These are phyloP conservation scores for Macropis europaea DNA, from an alignment of 2,888 invertebrate genomes.

Conservation along the genomic window DNA sequence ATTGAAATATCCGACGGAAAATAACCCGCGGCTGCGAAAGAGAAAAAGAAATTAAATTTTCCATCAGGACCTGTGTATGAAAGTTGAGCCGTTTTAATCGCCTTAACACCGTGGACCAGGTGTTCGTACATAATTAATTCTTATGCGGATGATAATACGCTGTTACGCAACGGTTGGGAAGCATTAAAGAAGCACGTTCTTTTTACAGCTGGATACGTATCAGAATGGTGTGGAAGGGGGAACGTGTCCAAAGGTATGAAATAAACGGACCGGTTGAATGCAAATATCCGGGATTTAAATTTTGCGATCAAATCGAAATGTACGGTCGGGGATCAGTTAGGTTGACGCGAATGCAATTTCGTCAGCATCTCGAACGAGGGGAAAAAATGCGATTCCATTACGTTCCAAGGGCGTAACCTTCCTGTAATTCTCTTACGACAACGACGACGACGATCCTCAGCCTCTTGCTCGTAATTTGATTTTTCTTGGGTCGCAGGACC, in stretches of 20 bases:
- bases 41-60: neutral
- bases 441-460: conserved; percentile 36
- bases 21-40: neutral
- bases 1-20: neutral
- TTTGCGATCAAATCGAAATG: conserved; percentile 27
- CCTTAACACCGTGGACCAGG: neutral
- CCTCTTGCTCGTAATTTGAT: conserved; percentile 56
- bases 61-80: neutral
- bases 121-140: conserved; percentile 10
- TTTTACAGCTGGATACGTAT: neutral
- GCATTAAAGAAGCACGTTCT: neutral
- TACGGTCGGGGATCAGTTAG: conserved; percentile 29
- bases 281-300: conserved; percentile 6
- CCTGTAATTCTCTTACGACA: conserved; percentile 53
- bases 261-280: neutral
- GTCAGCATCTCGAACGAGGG: conserved; percentile 10
- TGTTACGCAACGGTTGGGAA: conserved; percentile 19
- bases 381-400: conserved; percentile 42
- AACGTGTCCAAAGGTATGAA: neutral
- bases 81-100: neutral
- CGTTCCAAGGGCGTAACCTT: conserved; percentile 39
- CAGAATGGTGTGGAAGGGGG: neutral
- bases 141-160: neutral
- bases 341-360: conserved; percentile 38
- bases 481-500: conserved; percentile 27